A percentile compares a stretch with the other conserved stretches of the same genome.
Evolutionary conservation across 1,140 invertebrate genomes (phyloP).

Genomic region (Phymorhynchus buccinoides): DNA sequence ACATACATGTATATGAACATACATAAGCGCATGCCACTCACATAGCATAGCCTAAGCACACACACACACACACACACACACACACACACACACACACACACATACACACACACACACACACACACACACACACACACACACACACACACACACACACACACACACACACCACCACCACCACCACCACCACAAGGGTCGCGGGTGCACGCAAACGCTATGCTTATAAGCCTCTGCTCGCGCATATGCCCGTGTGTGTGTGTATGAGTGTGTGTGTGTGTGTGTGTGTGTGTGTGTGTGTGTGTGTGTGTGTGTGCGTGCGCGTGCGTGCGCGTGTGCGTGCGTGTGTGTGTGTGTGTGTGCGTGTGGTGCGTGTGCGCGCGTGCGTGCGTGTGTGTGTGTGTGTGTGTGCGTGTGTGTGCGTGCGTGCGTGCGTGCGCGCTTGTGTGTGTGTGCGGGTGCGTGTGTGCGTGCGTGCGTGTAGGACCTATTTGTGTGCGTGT

Average conservation of each 20-base stretch:
- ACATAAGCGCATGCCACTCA: background rate
- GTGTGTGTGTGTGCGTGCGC: background rate
- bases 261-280: too few species aligned
- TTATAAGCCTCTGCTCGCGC: too few species aligned
- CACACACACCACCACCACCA: background rate
- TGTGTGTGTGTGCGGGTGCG: constrained; percentile 1
- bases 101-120: constrained; percentile 10
- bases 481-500: too few species aligned
- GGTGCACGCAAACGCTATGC: too few species aligned
- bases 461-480: too few species aligned
- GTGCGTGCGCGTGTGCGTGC: background rate
- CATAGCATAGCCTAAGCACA: too few species aligned
- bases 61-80: too few species aligned
- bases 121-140: constrained; percentile 10
- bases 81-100: background rate
- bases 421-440: background rate
- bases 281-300: background rate
- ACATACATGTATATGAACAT: background rate
- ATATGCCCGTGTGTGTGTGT: background rate
- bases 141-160: constrained; percentile 12
- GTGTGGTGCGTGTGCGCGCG: too few species aligned
- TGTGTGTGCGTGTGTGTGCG: background rate
- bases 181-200: too few species aligned
- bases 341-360: background rate
- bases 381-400: background rate